Base-by-base conservation (phyloP, 2,888 invertebrate genomes). In the Lingula anatina region DNA sequence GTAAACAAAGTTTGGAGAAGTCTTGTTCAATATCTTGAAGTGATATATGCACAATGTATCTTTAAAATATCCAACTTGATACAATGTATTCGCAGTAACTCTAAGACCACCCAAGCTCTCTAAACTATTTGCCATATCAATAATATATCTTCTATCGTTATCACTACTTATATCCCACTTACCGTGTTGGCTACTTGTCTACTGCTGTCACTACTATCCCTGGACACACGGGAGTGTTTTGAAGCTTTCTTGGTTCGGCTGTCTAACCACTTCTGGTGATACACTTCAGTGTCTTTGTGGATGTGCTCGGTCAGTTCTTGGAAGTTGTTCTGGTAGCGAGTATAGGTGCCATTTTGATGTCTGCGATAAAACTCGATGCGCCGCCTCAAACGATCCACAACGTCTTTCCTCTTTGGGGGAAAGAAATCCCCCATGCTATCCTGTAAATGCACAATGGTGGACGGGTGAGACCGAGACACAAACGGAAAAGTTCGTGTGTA, bases 231-330 rank as follows among this genome's bases (percentile, higher is more conserved):
- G 21, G 56, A 54, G 31, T 59, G 59, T 52, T 69, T 69, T 9
- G 65, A 60, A 61, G 88, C 86, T 64, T 88, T 83, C 79, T 93
- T 93, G 61, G 89, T 86, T 78, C 91, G 93, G 75, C 87, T 88
- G 79, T 94, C 94, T 66, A 92, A 83, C 78, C 87, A 93, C 58
- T 90, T 84, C 78, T 93, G 91, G 77, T 90, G 89, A 56, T 94
- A 82, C 59, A 89, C 85, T 62, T 86, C 82, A 35, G 93, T 92
- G 77, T 93, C 92, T 79, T 91, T 85, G 65, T 88, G 86, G 76
- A 93, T 90, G 75, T 91, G 91, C 71, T 93, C 92, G 80, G 89
- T 89, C 55, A 88, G 83, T 37, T 89, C 89, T 73, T 83, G 88
- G 78, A 90, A 88, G 58, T 89, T 87, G 74, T 89, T 89, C 74